Evolutionary conservation across 2,113 vertebrate genomes (phyloP).

Genomic region (Eonycteris spelaea): DNA sequence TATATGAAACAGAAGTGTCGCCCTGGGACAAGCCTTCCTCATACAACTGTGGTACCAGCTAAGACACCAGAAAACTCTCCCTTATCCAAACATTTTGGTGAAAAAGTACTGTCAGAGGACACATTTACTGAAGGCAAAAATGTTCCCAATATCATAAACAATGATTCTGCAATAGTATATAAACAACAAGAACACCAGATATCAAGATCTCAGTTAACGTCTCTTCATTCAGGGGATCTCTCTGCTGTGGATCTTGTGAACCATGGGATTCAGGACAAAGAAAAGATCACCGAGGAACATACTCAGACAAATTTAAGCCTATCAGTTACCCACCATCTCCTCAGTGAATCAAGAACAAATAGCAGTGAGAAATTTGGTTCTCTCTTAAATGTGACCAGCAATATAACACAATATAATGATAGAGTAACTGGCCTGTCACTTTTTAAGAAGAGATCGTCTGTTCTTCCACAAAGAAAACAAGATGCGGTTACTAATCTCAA

Average conservation of each 20-base stretch:
- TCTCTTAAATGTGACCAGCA: conserved; percentile 66
- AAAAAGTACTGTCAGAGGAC: conserved; percentile 47
- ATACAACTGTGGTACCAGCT: neutral
- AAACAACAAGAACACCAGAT: conserved; percentile 43
- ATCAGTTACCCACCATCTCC: conserved; percentile 17
- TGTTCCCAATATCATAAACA: neutral
- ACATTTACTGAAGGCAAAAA: conserved; percentile 52
- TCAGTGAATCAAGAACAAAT: conserved; percentile 52
- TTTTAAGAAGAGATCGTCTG: conserved; percentile 62
- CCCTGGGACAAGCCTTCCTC: conserved; percentile 66
- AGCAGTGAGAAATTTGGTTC: neutral
- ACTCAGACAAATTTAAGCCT: conserved; percentile 13
- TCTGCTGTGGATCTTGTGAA: conserved; percentile 57
- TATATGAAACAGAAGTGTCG: conserved; percentile 92
- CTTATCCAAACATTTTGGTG: conserved; percentile 37
- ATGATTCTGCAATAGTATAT: neutral
- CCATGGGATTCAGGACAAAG: conserved; percentile 36
- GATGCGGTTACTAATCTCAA: conserved; percentile 76
- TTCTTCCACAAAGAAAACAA: conserved; percentile 74
- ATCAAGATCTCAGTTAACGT: neutral
- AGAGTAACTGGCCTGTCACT: conserved; percentile 58
- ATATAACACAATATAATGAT: conserved; percentile 74
- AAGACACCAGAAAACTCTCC: neutral
- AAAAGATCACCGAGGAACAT: conserved; percentile 48
- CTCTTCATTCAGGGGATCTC: conserved; percentile 63